These are phyloP conservation scores for Mugil cephalus DNA, from an alignment of 2,113 vertebrate genomes.

Conservation along the genomic window DNA sequence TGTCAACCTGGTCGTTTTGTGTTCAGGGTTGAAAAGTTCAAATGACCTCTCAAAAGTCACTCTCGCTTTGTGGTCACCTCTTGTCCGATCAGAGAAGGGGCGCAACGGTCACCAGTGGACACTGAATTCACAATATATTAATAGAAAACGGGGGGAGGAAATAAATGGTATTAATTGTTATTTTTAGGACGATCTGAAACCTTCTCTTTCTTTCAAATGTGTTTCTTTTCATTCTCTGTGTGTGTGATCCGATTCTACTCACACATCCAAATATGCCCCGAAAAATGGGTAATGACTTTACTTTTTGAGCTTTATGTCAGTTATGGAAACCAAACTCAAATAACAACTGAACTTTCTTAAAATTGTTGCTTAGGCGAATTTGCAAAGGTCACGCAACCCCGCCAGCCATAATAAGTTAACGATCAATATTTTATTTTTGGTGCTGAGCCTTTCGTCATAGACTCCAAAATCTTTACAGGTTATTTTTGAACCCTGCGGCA, in stretches of 20 bases:
- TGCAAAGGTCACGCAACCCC: not conserved
- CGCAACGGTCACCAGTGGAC: conserved; percentile 14
- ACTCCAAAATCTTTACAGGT: not conserved
- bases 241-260: no score
- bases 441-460: not conserved
- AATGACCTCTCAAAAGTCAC: conserved; percentile 72
- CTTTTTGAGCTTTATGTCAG: not conserved
- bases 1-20: conserved; percentile 71
- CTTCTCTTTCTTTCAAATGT: not conserved
- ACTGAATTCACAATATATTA: not conserved
- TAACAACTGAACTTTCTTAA: not conserved
- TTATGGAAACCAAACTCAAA: not conserved
- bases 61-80: conserved; percentile 75
- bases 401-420: not conserved
- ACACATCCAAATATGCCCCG: not conserved
- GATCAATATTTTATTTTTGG: not conserved
- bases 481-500: not conserved
- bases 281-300: not conserved
- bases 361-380: not conserved
- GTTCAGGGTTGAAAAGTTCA: conserved; percentile 81
- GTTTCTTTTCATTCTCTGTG: not conserved
- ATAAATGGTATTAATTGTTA: not conserved
- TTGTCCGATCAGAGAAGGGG: conserved; percentile 30
- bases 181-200: not conserved
- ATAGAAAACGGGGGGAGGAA: not conserved